Evolutionary conservation across 2,797 vertebrate genomes (phyloP).

Genomic region (Catharus ustulatus): DNA sequence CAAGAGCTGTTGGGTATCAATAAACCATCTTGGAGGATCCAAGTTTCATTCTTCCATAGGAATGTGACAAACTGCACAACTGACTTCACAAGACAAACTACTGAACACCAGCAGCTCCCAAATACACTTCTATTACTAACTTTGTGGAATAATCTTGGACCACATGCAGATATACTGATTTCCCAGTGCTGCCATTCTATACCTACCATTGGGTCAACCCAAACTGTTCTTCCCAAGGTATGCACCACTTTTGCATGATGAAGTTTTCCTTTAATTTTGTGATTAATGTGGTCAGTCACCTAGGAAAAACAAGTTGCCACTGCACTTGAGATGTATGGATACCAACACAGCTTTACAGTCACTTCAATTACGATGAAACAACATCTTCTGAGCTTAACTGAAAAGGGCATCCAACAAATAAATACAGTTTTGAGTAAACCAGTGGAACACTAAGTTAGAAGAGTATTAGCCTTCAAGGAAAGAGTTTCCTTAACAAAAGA

Average conservation of each 20-base stretch:
- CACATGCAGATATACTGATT: neutral
- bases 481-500: neutral
- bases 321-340: neutral
- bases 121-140: neutral
- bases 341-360: neutral
- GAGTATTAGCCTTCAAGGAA: neutral
- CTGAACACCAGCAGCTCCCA: neutral
- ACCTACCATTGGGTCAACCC: constrained; percentile 91
- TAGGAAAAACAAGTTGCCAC: constrained; percentile 58
- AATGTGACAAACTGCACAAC: neutral
- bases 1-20: neutral
- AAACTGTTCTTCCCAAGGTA: constrained; percentile 85
- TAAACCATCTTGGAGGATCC: neutral
- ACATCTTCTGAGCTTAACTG: neutral
- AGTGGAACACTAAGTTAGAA: neutral
- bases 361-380: neutral
- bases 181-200: neutral
- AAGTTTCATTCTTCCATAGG: neutral
- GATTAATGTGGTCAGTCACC: constrained; percentile 84
- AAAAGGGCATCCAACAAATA: neutral
- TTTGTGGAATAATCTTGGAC: neutral
- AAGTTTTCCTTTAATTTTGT: constrained; percentile 84
- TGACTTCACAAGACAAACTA: neutral
- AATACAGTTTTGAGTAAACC: neutral
- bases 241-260: constrained; percentile 86